phyloP scores from a whole-genome alignment of 2,113 vertebrate species.

The Plotosus lineatus region DNA sequence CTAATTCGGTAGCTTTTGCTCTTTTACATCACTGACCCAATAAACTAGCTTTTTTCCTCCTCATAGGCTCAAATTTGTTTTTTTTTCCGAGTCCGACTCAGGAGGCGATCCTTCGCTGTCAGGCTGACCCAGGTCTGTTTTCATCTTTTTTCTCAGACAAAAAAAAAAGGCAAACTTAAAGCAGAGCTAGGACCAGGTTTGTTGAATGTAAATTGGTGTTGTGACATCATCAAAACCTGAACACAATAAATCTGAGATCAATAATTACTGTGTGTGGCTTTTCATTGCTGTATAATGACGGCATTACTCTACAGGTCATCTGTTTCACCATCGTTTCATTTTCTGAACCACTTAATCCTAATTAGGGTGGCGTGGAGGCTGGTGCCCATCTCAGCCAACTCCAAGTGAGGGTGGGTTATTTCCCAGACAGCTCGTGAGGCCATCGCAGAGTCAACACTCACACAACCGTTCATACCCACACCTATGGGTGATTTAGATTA shows the following conservation, averaged over 20 bases:
- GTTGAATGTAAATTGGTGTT: slow-evolving; percentile 53
- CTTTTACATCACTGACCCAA: slow-evolving; percentile 16
- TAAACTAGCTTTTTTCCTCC: slow-evolving; percentile 21
- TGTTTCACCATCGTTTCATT: too few relatives aligned
- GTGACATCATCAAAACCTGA: slow-evolving; percentile 51
- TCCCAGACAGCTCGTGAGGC: too few relatives aligned
- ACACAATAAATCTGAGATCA: slow-evolving; percentile 66
- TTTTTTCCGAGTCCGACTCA: slow-evolving; percentile 33
- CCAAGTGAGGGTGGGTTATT: too few relatives aligned
- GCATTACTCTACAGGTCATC: too few relatives aligned
- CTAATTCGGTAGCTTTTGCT: slow-evolving; percentile 38
- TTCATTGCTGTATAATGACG: neutral
- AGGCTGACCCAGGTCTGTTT: slow-evolving; percentile 25
- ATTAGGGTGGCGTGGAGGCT: too few relatives aligned
- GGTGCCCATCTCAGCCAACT: too few relatives aligned
- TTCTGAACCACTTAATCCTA: too few relatives aligned
- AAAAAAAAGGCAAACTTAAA: slow-evolving; percentile 22
- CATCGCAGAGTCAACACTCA: too few relatives aligned
- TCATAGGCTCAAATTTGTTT: slow-evolving; percentile 20
- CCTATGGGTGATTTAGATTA: too few relatives aligned
- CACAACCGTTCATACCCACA: too few relatives aligned
- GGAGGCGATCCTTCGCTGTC: slow-evolving; percentile 18
- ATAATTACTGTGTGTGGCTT: slow-evolving; percentile 36
- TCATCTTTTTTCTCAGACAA: slow-evolving; percentile 15
- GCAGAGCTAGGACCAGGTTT: slow-evolving; percentile 62